Conservation (phyloP, 2,113 vertebrate species). For the Eclectus roratus region DNA sequence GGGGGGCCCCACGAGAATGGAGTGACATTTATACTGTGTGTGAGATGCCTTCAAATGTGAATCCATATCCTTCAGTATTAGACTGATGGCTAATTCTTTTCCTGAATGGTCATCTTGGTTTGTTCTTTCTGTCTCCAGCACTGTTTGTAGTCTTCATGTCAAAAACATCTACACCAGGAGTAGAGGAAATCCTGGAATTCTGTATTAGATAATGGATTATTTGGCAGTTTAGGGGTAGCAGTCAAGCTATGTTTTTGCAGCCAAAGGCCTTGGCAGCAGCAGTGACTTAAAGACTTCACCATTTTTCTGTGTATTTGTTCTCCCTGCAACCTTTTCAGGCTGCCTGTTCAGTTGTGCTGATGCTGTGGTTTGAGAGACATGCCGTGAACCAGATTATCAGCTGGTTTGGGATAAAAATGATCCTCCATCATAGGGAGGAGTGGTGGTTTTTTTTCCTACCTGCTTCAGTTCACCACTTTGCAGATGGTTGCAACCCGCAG, state of each 20-base stretch:
- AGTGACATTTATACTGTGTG: background rate
- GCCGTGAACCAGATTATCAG: background rate
- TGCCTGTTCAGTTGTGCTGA: background rate
- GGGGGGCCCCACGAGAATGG: background rate
- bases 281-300: background rate
- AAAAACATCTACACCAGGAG: background rate
- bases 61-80: background rate
- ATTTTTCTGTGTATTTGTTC: background rate
- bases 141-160: background rate
- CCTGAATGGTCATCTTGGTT: background rate
- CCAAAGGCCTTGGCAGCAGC: background rate
- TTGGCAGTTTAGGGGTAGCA: background rate
- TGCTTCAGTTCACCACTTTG: background rate
- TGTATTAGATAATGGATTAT: background rate
- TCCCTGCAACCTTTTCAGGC: background rate
- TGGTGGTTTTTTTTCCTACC: background rate
- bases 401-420: slow-evolving; percentile 3
- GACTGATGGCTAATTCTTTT: slow-evolving; percentile 7
- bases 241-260: background rate
- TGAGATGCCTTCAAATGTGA: background rate
- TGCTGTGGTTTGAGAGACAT: background rate
- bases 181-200: background rate
- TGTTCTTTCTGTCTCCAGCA: background rate
- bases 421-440: background rate
- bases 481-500: no score